phyloP scores from a whole-genome alignment of 2,113 vertebrate species.

The Xenopus borealis region DNA sequence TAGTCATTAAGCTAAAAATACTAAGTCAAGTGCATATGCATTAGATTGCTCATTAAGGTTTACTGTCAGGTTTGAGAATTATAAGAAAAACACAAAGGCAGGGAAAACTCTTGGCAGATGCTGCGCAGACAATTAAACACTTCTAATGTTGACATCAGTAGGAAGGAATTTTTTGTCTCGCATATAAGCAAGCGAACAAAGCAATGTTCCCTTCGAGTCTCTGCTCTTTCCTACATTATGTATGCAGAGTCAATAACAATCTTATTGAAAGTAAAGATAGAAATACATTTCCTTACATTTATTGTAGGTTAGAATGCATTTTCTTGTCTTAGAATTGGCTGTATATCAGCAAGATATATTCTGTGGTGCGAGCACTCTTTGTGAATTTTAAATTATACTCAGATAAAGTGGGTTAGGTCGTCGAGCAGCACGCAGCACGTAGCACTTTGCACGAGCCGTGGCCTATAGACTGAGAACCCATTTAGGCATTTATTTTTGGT shows the following conservation, averaged over 20 bases:
- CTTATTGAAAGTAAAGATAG: slow-evolving; percentile 16
- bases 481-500: too few species aligned
- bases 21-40: not conserved
- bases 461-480: too few species aligned
- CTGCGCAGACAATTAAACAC: not conserved
- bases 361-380: slow-evolving; percentile 72
- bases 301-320: slow-evolving; percentile 18
- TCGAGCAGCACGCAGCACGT: not conserved
- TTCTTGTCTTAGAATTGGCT: slow-evolving; percentile 60
- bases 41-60: not conserved
- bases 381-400: slow-evolving; percentile 76
- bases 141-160: not conserved
- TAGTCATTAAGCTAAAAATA: not conserved
- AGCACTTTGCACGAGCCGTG: not conserved
- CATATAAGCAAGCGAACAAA: slow-evolving; percentile 57
- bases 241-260: slow-evolving; percentile 35
- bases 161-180: not conserved
- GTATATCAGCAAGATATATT: slow-evolving; percentile 64
- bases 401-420: slow-evolving; percentile 75
- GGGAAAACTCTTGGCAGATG: not conserved
- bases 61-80: not conserved
- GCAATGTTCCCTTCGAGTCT: slow-evolving; percentile 55
- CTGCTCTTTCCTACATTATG: slow-evolving; percentile 14
- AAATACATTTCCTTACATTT: slow-evolving; percentile 19
- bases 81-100: not conserved